Evolutionary conservation across 2,113 vertebrate genomes (phyloP).

Genomic region (Protobothrops mucrosquamatus): DNA sequence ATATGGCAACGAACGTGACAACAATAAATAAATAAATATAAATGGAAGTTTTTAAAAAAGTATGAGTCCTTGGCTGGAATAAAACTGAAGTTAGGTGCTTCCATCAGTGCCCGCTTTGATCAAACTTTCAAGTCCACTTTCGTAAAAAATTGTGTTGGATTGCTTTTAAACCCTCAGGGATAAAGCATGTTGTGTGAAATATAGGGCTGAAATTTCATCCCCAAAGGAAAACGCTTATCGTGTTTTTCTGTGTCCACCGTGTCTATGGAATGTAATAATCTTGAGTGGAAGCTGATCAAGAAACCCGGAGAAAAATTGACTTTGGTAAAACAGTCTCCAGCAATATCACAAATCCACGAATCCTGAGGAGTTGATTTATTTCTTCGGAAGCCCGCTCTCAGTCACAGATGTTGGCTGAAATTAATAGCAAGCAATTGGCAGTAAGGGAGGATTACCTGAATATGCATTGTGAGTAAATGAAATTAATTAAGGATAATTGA

Average conservation of each 20-base stretch:
- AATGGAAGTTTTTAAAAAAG: background rate
- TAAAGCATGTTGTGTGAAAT: background rate
- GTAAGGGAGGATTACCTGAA: conserved; percentile 75
- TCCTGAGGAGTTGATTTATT: conserved; percentile 51
- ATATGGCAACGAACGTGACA: background rate
- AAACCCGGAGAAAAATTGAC: conserved; percentile 33
- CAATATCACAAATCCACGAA: background rate
- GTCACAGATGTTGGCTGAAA: conserved; percentile 59
- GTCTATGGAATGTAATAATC: background rate
- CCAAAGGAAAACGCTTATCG: background rate
- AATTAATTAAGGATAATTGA: conserved; percentile 77
- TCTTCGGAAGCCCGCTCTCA: conserved; percentile 62
- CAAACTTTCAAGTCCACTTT: background rate
- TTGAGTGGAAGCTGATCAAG: background rate
- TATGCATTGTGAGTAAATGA: conserved; percentile 69
- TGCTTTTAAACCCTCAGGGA: background rate
- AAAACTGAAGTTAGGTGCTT: background rate
- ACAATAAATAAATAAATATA: background rate
- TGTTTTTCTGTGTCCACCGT: background rate
- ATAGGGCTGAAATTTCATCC: background rate
- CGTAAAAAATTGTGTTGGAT: background rate
- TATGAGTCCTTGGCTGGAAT: background rate
- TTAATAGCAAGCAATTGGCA: conserved; percentile 73
- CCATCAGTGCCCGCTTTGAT: background rate
- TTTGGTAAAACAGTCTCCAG: background rate